phyloP scores from a whole-genome alignment of 2,113 vertebrate species.

The Motacilla alba region DNA sequence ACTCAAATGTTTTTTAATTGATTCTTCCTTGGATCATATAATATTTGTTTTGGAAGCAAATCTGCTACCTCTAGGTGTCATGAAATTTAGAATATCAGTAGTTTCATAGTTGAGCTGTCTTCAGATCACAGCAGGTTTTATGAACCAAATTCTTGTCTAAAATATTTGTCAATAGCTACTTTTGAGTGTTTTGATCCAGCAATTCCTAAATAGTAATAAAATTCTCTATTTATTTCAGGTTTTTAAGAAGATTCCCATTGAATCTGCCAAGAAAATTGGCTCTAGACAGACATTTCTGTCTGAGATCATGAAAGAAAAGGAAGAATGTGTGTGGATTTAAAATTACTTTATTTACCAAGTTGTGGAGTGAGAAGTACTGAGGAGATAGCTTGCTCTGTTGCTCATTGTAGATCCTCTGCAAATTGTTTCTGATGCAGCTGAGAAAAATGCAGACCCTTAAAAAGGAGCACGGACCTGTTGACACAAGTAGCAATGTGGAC shows the following conservation, averaged over 20 bases:
- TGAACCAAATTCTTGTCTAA: not conserved
- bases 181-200: not conserved
- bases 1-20: not conserved
- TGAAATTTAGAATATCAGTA: not conserved
- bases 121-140: not conserved
- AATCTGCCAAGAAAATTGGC: not conserved
- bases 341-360: not conserved
- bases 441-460: slow-evolving; percentile 92
- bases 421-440: slow-evolving; percentile 77
- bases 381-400: not conserved
- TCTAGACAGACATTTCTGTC: not conserved
- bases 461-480: slow-evolving; percentile 79
- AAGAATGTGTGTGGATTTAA: slow-evolving; percentile 64
- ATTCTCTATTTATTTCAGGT: slow-evolving; percentile 60
- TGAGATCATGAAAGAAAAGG: slow-evolving; percentile 24
- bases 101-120: not conserved
- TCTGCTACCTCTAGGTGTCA: not conserved
- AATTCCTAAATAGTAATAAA: not conserved
- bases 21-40: not conserved
- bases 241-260: not conserved
- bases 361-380: slow-evolving; percentile 26
- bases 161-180: not conserved
- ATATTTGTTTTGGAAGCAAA: not conserved
- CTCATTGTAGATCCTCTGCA: not conserved
- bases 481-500: slow-evolving; percentile 74